Conservation (phyloP, 2,797 vertebrate species). For the Labroides dimidiatus region DNA sequence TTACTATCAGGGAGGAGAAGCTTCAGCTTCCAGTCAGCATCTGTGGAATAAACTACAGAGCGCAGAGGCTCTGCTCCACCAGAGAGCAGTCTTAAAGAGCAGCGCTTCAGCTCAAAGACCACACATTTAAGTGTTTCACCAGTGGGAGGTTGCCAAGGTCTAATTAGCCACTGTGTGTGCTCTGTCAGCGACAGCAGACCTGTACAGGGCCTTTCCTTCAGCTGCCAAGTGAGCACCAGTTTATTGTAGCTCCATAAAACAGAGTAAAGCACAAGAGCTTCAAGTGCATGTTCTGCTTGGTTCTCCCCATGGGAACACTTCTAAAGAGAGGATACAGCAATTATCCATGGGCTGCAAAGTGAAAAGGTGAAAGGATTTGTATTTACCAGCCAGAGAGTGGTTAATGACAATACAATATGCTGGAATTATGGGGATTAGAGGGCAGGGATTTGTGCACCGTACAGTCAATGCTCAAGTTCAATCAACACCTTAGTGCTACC, state of each 20-base stretch:
- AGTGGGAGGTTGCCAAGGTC: slow-evolving; percentile 69
- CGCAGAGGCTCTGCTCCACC: slow-evolving; percentile 18
- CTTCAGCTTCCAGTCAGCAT: slow-evolving; percentile 32
- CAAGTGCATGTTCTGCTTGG: slow-evolving; percentile 52
- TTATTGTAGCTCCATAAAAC: slow-evolving; percentile 59
- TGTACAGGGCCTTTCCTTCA: slow-evolving; percentile 58
- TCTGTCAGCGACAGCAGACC: slow-evolving; percentile 72
- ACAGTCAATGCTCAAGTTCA: slow-evolving; percentile 59
- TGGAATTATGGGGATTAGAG: slow-evolving; percentile 75
- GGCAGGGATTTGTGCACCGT: slow-evolving; percentile 60
- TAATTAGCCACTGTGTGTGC: slow-evolving; percentile 75
- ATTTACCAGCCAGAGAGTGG: slow-evolving; percentile 68
- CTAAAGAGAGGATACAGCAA: slow-evolving; percentile 73
- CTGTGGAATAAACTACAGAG: slow-evolving; percentile 47
- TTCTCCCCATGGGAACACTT: slow-evolving; percentile 59
- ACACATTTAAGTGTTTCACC: slow-evolving; percentile 70
- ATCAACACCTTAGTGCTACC: slow-evolving; percentile 57
- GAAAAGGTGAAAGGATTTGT: slow-evolving; percentile 78
- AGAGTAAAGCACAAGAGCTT: slow-evolving; percentile 58
- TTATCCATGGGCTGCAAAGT: slow-evolving; percentile 68
- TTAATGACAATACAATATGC: slow-evolving; percentile 76
- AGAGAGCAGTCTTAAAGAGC: slow-evolving; percentile 53
- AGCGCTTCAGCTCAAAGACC: slow-evolving; percentile 58
- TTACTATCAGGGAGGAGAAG: background rate
- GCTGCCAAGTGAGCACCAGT: slow-evolving; percentile 54